Conservation (phyloP, 2,113 vertebrate species). For the Clinocottus analis region DNA sequence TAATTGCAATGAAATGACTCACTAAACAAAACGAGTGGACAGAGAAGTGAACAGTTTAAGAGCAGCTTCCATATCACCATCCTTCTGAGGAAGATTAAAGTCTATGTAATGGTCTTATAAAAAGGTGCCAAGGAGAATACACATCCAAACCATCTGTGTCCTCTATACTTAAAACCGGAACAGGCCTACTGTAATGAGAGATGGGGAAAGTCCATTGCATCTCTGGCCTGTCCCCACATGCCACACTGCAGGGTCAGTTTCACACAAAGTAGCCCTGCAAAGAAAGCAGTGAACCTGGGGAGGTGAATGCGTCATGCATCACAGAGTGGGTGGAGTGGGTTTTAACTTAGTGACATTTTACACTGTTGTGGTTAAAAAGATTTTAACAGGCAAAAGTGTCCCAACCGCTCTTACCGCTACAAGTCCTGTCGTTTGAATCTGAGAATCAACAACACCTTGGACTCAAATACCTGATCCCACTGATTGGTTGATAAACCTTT, state of each 20-base stretch:
- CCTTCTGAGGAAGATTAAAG: not conserved
- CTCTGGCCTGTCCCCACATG: conserved; percentile 40
- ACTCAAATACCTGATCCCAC: not conserved
- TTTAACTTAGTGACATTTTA: conserved; percentile 25
- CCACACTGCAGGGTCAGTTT: conserved; percentile 59
- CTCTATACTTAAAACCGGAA: conserved; percentile 60
- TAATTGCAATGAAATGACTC: not conserved
- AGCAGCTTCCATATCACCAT: not conserved
- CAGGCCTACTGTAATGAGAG: conserved; percentile 61
- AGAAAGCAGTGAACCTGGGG: conserved; percentile 27
- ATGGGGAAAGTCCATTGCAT: conserved; percentile 60
- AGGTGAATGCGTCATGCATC: too few relatives aligned
- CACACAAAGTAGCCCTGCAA: conserved; percentile 54
- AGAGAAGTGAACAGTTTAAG: not conserved
- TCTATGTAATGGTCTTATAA: conserved; percentile 21
- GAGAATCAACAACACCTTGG: too few relatives aligned
- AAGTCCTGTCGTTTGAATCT: too few relatives aligned
- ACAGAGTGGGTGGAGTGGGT: too few relatives aligned
- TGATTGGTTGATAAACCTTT: not conserved
- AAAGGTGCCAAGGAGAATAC: conserved; percentile 21
- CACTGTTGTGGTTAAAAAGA: too few relatives aligned
- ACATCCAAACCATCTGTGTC: conserved; percentile 32
- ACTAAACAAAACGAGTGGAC: not conserved
- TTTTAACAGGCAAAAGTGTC: too few relatives aligned
- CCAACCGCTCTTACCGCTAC: too few relatives aligned